A percentile compares a stretch with the other conserved stretches of the same genome.
phyloP scores from a whole-genome alignment of 2,797 vertebrate genomes.

The Girardinus metallicus region DNA sequence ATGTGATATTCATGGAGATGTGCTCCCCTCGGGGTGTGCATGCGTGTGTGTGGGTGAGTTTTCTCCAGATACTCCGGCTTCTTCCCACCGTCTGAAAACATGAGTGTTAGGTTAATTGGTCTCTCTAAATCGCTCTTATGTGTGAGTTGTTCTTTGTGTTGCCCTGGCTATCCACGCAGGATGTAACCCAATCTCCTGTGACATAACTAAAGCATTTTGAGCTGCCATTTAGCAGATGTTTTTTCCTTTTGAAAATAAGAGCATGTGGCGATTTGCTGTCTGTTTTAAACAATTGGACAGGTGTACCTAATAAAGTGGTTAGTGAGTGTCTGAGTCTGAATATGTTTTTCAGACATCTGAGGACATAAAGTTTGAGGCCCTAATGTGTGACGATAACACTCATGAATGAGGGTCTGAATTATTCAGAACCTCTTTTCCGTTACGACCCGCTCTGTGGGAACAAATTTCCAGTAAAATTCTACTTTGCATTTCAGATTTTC shows the following conservation, averaged over 20 bases:
- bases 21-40: too few relatives aligned
- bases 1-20: too few relatives aligned
- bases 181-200: not conserved
- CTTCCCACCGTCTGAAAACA: too few relatives aligned
- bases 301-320: not conserved
- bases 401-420: conserved; percentile 35
- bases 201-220: not conserved
- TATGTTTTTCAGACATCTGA: not conserved
- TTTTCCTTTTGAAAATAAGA: not conserved
- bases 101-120: too few relatives aligned
- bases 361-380: not conserved
- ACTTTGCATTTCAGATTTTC: conserved; percentile 32
- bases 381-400: not conserved
- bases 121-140: not conserved
- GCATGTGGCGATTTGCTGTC: not conserved
- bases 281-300: not conserved
- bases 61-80: too few relatives aligned
- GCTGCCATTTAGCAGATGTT: not conserved
- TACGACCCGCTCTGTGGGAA: not conserved
- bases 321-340: not conserved
- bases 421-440: conserved; percentile 7
- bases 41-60: too few relatives aligned
- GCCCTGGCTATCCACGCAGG: not conserved
- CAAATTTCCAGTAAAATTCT: conserved; percentile 21
- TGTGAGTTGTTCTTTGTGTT: not conserved